A percentile compares a stretch with the other conserved stretches of the same genome.
Evolutionary conservation across 2,888 invertebrate species (phyloP).

Genomic region (Bursaphelenchus okinawaensis): DNA sequence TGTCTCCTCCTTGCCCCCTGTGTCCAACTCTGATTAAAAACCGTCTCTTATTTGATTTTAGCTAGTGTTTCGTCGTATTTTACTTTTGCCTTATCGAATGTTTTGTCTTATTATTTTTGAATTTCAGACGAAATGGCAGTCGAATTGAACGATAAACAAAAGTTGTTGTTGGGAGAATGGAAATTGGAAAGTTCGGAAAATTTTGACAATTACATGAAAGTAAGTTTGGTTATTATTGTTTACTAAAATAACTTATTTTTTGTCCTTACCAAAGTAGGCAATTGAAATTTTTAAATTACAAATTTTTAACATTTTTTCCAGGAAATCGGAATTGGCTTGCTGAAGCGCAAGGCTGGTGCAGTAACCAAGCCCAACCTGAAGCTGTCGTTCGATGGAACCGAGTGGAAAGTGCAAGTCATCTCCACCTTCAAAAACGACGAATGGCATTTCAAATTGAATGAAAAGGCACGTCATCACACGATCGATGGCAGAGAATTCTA

Average conservation of each 20-base stretch:
- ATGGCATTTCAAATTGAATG: conserved; percentile 10
- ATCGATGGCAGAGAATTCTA: conserved; percentile 5
- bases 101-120: background rate
- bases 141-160: conserved; percentile 5
- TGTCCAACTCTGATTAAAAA: too few relatives aligned
- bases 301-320: conserved; percentile 2
- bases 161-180: conserved; percentile 5
- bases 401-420: background rate
- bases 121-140: background rate
- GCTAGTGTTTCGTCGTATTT: background rate
- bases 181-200: conserved; percentile 14
- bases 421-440: conserved; percentile 12
- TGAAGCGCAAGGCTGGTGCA: conserved; percentile 19
- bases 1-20: too few relatives aligned
- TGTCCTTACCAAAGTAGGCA: too few relatives aligned
- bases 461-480: background rate
- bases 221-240: too few relatives aligned
- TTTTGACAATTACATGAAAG: conserved; percentile 24
- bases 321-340: conserved; percentile 13
- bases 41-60: too few relatives aligned
- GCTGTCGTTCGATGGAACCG: conserved; percentile 7
- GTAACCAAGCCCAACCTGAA: conserved; percentile 8
- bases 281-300: too few relatives aligned
- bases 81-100: background rate
- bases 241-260: too few relatives aligned